Evolutionary conservation across 2,113 vertebrate genomes (phyloP).

Genomic region (Caracal caracal): DNA sequence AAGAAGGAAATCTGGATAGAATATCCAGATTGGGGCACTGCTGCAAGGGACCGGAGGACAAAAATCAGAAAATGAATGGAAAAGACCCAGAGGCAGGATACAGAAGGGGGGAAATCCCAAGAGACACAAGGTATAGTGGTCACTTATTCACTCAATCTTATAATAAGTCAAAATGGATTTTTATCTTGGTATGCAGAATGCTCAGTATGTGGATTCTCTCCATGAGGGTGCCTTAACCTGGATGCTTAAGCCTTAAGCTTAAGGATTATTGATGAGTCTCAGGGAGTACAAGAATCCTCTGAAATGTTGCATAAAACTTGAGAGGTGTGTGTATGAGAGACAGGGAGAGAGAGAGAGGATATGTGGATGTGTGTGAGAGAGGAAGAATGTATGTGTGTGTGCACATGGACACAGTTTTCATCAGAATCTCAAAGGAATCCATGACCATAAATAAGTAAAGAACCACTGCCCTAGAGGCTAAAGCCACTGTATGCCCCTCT

Average conservation of each 20-base stretch:
- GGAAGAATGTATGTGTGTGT: background rate
- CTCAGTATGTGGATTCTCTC: background rate
- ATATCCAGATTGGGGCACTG: background rate
- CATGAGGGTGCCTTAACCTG: background rate
- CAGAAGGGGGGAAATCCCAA: background rate
- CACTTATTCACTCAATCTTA: background rate
- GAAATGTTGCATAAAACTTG: slow-evolving; percentile 7
- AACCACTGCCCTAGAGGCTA: background rate
- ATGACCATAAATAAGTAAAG: background rate
- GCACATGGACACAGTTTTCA: background rate
- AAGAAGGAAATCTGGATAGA: background rate
- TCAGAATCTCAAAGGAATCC: background rate
- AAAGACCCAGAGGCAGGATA: background rate
- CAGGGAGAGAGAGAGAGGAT: background rate
- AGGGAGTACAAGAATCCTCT: background rate
- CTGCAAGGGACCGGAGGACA: background rate
- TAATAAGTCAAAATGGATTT: background rate
- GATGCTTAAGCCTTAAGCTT: background rate
- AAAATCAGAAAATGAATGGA: background rate
- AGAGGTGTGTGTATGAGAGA: background rate
- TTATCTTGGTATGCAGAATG: background rate
- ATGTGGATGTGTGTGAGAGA: background rate
- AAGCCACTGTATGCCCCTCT: background rate
- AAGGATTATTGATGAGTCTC: background rate
- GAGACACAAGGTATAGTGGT: background rate